Percentiles rank a stretch among this genome's conserved stretches.
phyloP scores from a whole-genome alignment of 2,113 vertebrate genomes.

The Cranoglanis bouderius region DNA sequence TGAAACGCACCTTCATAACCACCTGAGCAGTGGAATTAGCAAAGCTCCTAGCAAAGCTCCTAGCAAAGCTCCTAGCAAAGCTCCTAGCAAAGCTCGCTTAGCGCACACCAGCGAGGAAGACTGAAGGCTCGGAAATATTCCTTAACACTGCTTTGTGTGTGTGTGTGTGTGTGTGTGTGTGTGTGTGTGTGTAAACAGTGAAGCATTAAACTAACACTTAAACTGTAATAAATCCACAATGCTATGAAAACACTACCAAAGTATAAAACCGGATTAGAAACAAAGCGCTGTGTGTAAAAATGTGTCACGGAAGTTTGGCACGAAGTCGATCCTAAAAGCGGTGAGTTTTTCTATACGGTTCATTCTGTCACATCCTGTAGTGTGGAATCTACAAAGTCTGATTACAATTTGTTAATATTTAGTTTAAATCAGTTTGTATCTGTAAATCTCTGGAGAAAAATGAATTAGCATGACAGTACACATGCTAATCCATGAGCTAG shows the following conservation, averaged over 20 bases:
- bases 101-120: neutral
- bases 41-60: too few relatives aligned
- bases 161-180: conserved; percentile 3
- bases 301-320: conserved; percentile 39
- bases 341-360: neutral
- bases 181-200: neutral
- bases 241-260: conserved; percentile 3
- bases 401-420: neutral
- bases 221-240: neutral
- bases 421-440: neutral
- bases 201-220: neutral
- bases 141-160: neutral
- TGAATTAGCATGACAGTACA: neutral
- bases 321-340: neutral
- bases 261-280: conserved; percentile 11
- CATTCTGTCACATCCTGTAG: neutral
- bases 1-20: neutral
- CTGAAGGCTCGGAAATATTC: neutral
- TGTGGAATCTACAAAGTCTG: neutral
- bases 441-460: neutral
- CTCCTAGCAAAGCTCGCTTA: neutral
- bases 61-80: too few relatives aligned
- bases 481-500: neutral
- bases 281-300: neutral
- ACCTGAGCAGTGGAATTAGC: neutral